phyloP scores from a whole-genome alignment of 2,888 invertebrate genomes.

The Heteropelma amictum region DNA sequence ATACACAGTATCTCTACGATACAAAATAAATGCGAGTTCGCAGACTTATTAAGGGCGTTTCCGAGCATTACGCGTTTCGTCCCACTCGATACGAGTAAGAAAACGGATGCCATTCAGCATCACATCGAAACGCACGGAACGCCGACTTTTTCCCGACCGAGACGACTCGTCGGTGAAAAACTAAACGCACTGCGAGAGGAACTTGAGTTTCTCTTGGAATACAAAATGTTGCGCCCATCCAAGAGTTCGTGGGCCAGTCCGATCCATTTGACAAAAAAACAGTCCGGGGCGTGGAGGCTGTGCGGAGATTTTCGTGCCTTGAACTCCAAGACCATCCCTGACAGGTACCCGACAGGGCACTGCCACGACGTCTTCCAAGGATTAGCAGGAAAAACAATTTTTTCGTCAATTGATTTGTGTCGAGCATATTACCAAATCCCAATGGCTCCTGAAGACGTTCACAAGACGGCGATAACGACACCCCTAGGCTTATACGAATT shows the following conservation, averaged over 20 bases:
- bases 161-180: slow-evolving; percentile 68
- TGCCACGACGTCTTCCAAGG: slow-evolving; percentile 60
- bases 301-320: slow-evolving; percentile 64
- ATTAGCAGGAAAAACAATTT: slow-evolving; percentile 55
- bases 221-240: slow-evolving; percentile 74
- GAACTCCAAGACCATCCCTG: slow-evolving; percentile 63
- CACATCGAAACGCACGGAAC: slow-evolving; percentile 62
- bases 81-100: background rate
- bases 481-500: slow-evolving; percentile 56
- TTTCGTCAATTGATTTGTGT: slow-evolving; percentile 34
- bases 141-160: background rate
- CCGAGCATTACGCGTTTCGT: too few species aligned
- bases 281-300: slow-evolving; percentile 37
- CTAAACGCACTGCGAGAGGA: slow-evolving; percentile 65
- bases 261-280: slow-evolving; percentile 67
- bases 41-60: too few species aligned
- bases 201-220: slow-evolving; percentile 66
- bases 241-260: slow-evolving; percentile 74
- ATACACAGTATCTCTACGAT: slow-evolving; percentile 17
- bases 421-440: slow-evolving; percentile 42
- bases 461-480: slow-evolving; percentile 46
- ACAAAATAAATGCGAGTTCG: background rate
- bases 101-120: slow-evolving; percentile 47
- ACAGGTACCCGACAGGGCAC: slow-evolving; percentile 65
- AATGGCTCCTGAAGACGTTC: slow-evolving; percentile 34